Base-by-base conservation (phyloP, 2,113 vertebrate genomes). In the Saimiri boliviensis region DNA sequence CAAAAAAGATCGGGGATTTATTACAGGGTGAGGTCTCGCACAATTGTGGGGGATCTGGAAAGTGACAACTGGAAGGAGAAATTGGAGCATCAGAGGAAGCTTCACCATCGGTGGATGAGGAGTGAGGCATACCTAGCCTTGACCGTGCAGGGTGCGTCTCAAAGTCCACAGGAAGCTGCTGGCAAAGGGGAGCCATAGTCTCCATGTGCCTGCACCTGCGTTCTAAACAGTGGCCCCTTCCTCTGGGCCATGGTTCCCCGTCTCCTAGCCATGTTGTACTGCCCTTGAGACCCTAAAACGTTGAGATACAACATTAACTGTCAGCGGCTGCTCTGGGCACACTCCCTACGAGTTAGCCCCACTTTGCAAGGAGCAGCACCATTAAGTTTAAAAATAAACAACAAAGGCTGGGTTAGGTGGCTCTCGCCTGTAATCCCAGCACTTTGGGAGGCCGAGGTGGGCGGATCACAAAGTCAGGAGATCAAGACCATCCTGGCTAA, bases 151-250 rank as follows among this genome's bases (percentile, higher is more conserved):
- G 25, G 68, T 25, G 6, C 19, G 0, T 17, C 54, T 49, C n/a
- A 37, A 27, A 27, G 54, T 77, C 87, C 47, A 16, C 3, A 14
- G 5, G 13, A 5, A 23, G 40, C 54, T 68, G 47, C 27, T 5
- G n/a, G n/a, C 4, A 1, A 20, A 6, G 30, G 3, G 8, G 8
- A 47, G 56, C 42, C 37, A 10, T 17, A 1, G 0, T 11, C 60
- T 21, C 60, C 30, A 21, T 42, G 58, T 19, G 9, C 40, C 58
- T 68, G 71, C n/a, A 17, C n/a, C 37, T 12, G 1, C 0, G 5
- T 37, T 63, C 6, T 45, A 30, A 47, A 3, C 21, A 27, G 20
- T 6, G 37, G 23, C 13, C 10, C 47, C 27, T 37, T 66, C 32
- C 35, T 40, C n/a, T 54, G 3, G 1, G 56, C 40, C 58, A 45